phyloP scores from a whole-genome alignment of 2,113 vertebrate genomes.

The Gymnocephalus cernua region DNA sequence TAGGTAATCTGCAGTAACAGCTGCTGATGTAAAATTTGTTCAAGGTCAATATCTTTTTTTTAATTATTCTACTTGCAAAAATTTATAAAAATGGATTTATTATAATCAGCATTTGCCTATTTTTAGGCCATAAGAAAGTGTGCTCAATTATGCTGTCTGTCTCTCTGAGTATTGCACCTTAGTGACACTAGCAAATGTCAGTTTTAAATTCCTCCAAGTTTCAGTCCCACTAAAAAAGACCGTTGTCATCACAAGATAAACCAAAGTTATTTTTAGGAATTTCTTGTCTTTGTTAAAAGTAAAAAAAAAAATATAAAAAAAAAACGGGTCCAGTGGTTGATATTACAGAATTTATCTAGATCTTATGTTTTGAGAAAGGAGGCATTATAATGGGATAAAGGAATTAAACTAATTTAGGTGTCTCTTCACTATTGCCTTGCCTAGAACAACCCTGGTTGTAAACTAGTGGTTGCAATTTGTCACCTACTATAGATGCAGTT shows the following conservation, averaged over 20 bases:
- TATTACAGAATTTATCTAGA: constrained; percentile 1
- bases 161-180: constrained; percentile 47
- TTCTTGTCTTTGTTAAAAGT: constrained; percentile 14
- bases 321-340: constrained; percentile 12
- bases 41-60: constrained; percentile 26
- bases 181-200: constrained; percentile 23
- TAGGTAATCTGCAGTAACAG: constrained; percentile 27
- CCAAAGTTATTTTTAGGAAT: constrained; percentile 60
- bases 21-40: constrained; percentile 27
- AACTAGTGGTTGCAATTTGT: constrained; percentile 16
- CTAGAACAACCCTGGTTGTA: constrained; percentile 11
- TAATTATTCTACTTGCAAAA: constrained; percentile 10
- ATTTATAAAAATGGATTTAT: neutral
- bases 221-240: constrained; percentile 17
- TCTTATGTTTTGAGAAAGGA: constrained; percentile 15
- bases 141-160: constrained; percentile 35
- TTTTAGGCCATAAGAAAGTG: constrained; percentile 19
- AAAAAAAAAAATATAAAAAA: neutral
- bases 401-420: constrained; percentile 15
- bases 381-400: neutral
- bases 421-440: constrained; percentile 48
- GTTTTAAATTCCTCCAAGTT: constrained; percentile 8
- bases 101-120: constrained; percentile 36
- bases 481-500: constrained; percentile 29
- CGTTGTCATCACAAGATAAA: constrained; percentile 30